Conservation (phyloP, 2,797 vertebrate genomes). For the Cirrhinus molitorella region DNA sequence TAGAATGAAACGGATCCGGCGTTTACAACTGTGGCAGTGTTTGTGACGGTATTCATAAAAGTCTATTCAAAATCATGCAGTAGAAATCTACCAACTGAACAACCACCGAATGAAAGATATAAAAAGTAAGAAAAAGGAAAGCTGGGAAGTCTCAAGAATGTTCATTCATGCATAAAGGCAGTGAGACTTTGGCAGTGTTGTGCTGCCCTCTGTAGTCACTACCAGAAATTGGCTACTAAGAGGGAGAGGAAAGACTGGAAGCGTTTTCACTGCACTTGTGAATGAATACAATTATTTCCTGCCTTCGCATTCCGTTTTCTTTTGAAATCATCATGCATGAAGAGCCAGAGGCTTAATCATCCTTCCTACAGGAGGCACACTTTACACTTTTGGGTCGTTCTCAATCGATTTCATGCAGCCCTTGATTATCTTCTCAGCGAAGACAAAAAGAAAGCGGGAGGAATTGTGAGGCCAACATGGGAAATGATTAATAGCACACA, state of each 20-base stretch:
- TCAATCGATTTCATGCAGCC: slow-evolving; percentile 20
- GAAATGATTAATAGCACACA: not conserved
- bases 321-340: not conserved
- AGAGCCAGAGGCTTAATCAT: not conserved
- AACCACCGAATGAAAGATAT: slow-evolving; percentile 33
- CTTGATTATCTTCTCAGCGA: slow-evolving; percentile 13
- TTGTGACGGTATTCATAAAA: not conserved
- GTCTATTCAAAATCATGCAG: slow-evolving; percentile 47
- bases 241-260: slow-evolving; percentile 28
- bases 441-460: not conserved
- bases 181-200: slow-evolving; percentile 58
- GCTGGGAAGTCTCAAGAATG: slow-evolving; percentile 32
- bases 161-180: slow-evolving; percentile 46
- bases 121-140: slow-evolving; percentile 53
- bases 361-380: not conserved
- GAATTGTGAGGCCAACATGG: not conserved
- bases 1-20: not conserved
- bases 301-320: not conserved
- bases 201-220: slow-evolving; percentile 58
- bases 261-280: slow-evolving; percentile 22
- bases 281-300: not conserved
- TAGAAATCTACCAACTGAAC: slow-evolving; percentile 36
- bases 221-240: slow-evolving; percentile 6
- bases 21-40: not conserved
- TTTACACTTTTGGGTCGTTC: not conserved